Base-by-base conservation (phyloP, 2,797 vertebrate species). In the Lemur catta region DNA sequence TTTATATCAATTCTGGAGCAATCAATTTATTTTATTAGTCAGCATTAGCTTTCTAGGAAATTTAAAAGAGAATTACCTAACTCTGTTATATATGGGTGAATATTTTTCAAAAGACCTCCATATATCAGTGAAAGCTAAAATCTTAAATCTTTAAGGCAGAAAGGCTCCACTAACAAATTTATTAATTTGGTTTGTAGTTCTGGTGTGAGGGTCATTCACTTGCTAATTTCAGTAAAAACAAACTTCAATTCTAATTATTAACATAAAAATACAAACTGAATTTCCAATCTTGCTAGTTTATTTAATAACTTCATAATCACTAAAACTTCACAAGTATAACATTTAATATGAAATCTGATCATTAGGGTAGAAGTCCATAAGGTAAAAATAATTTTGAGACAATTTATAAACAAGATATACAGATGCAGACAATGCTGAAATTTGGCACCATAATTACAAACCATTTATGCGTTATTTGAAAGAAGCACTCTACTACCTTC, bases 311-410 rank as follows among this genome's bases (percentile, higher is more conserved):
- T 92, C 81, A 86, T 59, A 95, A 82, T 50, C 43, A 90, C 28
- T 63, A 82, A 96, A 92, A 91, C 3, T 2, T 75, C 82, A 17
- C 75, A 80, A 87, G 18, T 79, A 87, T 7, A 89, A 79, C 76
- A 84, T 61, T 91, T 93, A 93, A 92, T 80, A 65, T 91, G 35
- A 95, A 93, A 93, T 93, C 50, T 94, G 71, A 95, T 94, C 84
- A 95, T 57, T 92, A 79, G 7, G 94, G 14, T 61, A 55, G 28
- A 95, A 74, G 7, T 91, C 65, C 90, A 92, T 8, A 33, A 92
- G 92, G 82, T 86, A 46, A 95, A 92, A 95, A 80, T 80, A 87
- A 96, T 61, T 94, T 87, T 74, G 74, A 93, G 52, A 74, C 11
- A 61, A 84, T 65, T 92, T 93, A 89, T 30, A 95, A 46, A 94